Conservation (phyloP, 2,888 invertebrate species). For the Volucella zonaria region DNA sequence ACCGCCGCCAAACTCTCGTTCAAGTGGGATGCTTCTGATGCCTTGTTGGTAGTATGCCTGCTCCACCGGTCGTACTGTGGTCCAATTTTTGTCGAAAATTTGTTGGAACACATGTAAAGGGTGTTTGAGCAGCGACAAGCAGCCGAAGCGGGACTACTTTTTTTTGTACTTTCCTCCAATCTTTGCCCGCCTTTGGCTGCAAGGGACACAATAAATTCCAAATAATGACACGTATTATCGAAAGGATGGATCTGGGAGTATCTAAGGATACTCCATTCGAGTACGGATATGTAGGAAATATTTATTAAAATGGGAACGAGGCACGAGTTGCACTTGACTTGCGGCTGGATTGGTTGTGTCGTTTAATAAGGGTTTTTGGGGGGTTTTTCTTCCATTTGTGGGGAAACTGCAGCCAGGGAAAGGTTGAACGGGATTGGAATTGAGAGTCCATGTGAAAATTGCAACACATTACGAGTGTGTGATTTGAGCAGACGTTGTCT, state of each 20-base stretch:
- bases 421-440: slow-evolving; percentile 17
- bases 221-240: slow-evolving; percentile 70
- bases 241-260: slow-evolving; percentile 57
- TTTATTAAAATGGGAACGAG: slow-evolving; percentile 57
- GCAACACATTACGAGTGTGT: background rate
- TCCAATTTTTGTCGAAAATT: slow-evolving; percentile 69
- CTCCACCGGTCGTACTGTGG: slow-evolving; percentile 11
- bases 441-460: slow-evolving; percentile 41
- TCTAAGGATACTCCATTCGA: too few species aligned
- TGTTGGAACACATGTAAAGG: slow-evolving; percentile 68
- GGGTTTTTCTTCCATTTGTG: background rate
- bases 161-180: background rate
- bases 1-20: slow-evolving; percentile 45
- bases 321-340: slow-evolving; percentile 57
- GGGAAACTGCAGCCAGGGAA: background rate
- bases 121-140: slow-evolving; percentile 1
- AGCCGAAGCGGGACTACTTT: background rate
- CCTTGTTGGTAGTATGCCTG: background rate
- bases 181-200: slow-evolving; percentile 26
- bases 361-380: slow-evolving; percentile 30
- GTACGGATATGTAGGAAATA: slow-evolving; percentile 16
- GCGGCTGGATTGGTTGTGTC: background rate
- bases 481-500: slow-evolving; percentile 19
- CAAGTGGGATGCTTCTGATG: slow-evolving; percentile 28
- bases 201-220: slow-evolving; percentile 68